Evolutionary conservation across 2,113 vertebrate species (phyloP).

Genomic region (Azemiops feae): DNA sequence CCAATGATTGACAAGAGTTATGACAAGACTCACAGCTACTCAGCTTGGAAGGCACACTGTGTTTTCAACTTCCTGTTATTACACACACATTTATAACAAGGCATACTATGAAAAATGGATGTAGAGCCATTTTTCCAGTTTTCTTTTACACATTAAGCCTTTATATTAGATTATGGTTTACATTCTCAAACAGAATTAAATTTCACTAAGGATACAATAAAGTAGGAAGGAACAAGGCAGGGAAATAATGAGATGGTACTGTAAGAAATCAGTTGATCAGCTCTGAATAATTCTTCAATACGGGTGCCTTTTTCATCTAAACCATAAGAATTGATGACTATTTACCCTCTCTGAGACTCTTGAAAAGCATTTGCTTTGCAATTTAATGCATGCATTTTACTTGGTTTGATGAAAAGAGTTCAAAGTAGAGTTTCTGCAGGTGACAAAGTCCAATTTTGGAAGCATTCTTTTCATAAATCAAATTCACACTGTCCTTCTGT

Average conservation of each 20-base stretch:
- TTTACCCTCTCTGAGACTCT: not conserved
- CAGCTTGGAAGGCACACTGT: not conserved
- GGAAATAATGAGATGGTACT: not conserved
- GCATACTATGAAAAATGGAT: not conserved
- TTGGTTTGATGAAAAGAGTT: not conserved
- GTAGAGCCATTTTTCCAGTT: not conserved
- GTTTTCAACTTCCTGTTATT: not conserved
- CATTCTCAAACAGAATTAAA: not conserved
- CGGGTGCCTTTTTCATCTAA: not conserved
- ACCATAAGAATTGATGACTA: not conserved
- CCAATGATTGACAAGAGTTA: not conserved
- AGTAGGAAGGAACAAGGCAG: not conserved
- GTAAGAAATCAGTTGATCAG: not conserved
- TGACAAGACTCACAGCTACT: not conserved
- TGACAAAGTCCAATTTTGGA: not conserved
- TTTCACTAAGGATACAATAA: not conserved
- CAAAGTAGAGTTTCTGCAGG: not conserved
- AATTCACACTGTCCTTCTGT: not conserved
- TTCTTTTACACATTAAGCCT: not conserved
- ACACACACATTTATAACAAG: not conserved
- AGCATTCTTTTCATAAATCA: not conserved
- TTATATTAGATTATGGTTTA: not conserved
- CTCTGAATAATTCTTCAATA: not conserved
- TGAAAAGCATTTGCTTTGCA: not conserved
- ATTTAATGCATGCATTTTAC: not conserved